Evolutionary conservation across 1,140 invertebrate genomes (phyloP), one percentile per base, ranked within the genome.

Genomic region (Philaenus spumarius): DNA sequence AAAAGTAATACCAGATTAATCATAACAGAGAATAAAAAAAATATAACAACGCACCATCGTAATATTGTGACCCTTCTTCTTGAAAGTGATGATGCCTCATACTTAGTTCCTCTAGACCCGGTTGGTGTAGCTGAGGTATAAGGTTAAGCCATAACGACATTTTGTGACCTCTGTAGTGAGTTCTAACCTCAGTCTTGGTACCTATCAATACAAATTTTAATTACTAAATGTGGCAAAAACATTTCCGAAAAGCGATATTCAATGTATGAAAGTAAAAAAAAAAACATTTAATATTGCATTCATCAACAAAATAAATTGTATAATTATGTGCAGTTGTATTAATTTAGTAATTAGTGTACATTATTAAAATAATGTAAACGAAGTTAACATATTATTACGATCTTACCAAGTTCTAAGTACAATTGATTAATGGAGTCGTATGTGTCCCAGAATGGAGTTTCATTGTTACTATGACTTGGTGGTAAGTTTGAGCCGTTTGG

Each of bases 141-240:
- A 95, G 79, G 67, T 92, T 90, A 56, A 93, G 72, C 93, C 93
- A 96, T 57, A 95, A 81, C n/a, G 90, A 92, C 77, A 94, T 84
- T 71, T 94, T 92, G 70, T 93, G 89, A 37, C 89, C 89, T 1
- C 91, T 79, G 71, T 94, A 95, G 70, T 93, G 92, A 66, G 86
- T 87, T 59, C 82, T 81, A 62, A 89, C 81, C 67, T 84, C 82
- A 4, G 85, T 78, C 64, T 81, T 83, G 34, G 74, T 75, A 58
- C 82, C 84, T 82, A 69, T 1, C 72, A 69, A 45, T 47, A 55
- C 7, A 48, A 45, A 9, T 17, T 12, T 43, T 46, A 47, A 14
- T 54, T 9, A 9, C n/a, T n/a, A n/a, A n/a, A n/a, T n/a, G n/a
- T n/a, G n/a, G n/a, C n/a, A n/a, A n/a, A n/a, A n/a, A n/a, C n/a